Percentiles rank a stretch among this genome's conserved stretches.
Conservation (phyloP, 2,113 vertebrate species). For the Rhizomys pruinosus region DNA sequence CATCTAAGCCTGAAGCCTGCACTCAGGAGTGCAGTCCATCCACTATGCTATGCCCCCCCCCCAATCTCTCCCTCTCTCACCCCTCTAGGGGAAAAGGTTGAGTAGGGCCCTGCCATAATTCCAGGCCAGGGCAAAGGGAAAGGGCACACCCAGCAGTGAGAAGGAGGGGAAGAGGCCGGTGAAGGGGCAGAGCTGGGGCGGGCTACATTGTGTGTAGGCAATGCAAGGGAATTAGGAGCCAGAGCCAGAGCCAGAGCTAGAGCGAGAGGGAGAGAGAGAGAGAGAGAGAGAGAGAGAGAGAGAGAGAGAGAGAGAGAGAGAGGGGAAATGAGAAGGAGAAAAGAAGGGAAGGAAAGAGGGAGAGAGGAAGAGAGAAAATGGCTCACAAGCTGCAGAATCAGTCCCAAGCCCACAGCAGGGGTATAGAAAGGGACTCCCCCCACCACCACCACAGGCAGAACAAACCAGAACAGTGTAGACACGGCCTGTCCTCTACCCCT, state of each 20-base stretch:
- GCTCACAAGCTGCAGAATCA: not conserved
- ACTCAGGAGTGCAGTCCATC: not conserved
- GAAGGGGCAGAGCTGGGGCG: not conserved
- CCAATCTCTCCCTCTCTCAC: not conserved
- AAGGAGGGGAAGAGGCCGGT: not conserved
- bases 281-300: not conserved
- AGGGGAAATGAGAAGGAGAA: no score
- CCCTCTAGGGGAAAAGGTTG: not conserved
- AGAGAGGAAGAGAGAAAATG: not conserved
- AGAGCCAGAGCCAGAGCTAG: no score
- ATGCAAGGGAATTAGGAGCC: not conserved
- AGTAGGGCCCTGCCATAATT: not conserved
- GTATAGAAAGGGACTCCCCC: not conserved
- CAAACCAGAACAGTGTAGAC: not conserved
- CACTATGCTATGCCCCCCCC: not conserved
- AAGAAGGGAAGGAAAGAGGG: no score
- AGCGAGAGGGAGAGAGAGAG: not conserved
- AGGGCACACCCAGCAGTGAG: not conserved
- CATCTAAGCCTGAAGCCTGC: not conserved
- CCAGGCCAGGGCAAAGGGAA: not conserved
- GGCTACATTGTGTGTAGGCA: not conserved
- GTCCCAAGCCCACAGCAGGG: not conserved
- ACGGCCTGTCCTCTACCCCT: rapidly evolving
- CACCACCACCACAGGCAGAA: not conserved
- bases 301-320: not conserved